Conservation (phyloP, 2,113 vertebrate genomes). For the Chelonoidis abingdonii region DNA sequence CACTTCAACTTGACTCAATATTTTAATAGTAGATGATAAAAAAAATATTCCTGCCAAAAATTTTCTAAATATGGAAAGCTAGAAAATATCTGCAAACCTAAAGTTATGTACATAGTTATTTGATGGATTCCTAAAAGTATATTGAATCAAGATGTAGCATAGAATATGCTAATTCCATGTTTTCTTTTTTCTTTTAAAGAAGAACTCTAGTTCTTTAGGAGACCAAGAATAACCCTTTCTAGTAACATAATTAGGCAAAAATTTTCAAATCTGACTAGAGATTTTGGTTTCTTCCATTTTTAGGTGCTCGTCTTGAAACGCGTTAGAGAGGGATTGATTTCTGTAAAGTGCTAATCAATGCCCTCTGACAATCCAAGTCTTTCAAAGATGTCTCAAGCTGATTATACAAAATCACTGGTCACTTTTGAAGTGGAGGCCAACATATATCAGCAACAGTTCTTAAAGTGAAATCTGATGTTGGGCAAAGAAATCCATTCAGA, state of each 20-base stretch:
- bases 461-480: not conserved
- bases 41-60: not conserved
- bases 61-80: not conserved
- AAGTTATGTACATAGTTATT: not conserved
- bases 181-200: not conserved
- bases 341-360: not conserved
- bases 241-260: not conserved
- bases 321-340: not conserved
- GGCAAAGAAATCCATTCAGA: not conserved
- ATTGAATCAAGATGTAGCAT: not conserved
- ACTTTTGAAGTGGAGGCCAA: not conserved
- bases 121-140: slow-evolving; percentile 18
- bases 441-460: not conserved
- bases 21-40: not conserved
- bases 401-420: not conserved
- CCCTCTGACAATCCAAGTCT: not conserved
- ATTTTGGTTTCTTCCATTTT: not conserved
- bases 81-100: not conserved
- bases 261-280: slow-evolving; percentile 28
- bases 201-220: not conserved
- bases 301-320: not conserved
- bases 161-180: not conserved
- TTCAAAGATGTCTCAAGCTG: not conserved
- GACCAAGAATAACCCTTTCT: not conserved
- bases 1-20: not conserved